Conservation (phyloP, 2,888 invertebrate species). For the Hydraecia micacea region DNA sequence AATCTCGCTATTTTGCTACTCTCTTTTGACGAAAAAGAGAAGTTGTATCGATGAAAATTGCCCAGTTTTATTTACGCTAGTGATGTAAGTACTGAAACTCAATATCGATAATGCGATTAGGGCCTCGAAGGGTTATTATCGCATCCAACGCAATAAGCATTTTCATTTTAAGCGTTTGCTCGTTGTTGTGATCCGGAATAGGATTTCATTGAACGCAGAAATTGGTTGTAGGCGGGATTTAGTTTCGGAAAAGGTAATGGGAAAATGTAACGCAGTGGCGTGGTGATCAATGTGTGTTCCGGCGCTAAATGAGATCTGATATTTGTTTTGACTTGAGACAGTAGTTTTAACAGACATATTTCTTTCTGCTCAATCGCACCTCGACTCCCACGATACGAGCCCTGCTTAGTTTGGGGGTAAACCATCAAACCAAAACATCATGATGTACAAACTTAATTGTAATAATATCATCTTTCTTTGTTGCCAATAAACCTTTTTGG, state of each 20-base stretch:
- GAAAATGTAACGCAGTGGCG: constrained; percentile 15
- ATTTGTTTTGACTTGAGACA: background rate
- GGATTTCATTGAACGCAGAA: constrained; percentile 49
- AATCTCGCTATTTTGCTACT: background rate
- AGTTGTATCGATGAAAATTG: constrained; percentile 22
- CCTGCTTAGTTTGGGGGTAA: background rate
- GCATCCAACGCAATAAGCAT: constrained; percentile 57
- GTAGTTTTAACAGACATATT: background rate
- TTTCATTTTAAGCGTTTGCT: constrained; percentile 58
- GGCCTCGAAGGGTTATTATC: constrained; percentile 53
- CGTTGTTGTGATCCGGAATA: constrained; percentile 56
- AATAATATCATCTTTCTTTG: background rate
- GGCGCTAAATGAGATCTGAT: background rate
- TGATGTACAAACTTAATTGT: background rate
- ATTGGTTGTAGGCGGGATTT: constrained; percentile 46
- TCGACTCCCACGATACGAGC: background rate
- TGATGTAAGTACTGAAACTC: constrained; percentile 47
- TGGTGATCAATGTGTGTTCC: background rate
- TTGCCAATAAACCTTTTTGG: background rate
- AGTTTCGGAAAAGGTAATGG: constrained; percentile 39
- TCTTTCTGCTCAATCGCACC: background rate
- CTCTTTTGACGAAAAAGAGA: background rate
- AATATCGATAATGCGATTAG: constrained; percentile 64
- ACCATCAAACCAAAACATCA: background rate
- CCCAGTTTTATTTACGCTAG: constrained; percentile 39